phyloP scores from a whole-genome alignment of 1,140 invertebrate species.

The Bacillus rossius region DNA sequence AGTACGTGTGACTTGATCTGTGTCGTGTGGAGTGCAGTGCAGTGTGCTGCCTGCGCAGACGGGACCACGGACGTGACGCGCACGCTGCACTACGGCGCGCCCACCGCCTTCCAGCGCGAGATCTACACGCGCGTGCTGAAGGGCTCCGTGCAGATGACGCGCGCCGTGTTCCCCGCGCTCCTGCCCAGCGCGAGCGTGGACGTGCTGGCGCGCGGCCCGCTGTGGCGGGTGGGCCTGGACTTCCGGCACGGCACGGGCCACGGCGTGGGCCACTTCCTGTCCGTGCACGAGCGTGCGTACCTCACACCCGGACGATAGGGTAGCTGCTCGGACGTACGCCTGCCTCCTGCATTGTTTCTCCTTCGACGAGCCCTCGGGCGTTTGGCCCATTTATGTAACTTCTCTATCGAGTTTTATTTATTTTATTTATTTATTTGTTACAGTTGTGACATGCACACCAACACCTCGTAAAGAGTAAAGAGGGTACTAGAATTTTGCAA shows the following conservation, averaged over 20 bases:
- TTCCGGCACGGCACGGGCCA: conserved; percentile 86
- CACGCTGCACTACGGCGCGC: conserved; percentile 82
- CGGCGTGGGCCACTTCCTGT: conserved; percentile 82
- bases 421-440: too few relatives aligned
- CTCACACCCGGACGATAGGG: not conserved
- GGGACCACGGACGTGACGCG: conserved; percentile 92
- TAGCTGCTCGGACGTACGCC: not conserved
- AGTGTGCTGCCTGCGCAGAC: conserved; percentile 45
- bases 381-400: not conserved
- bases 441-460: too few relatives aligned
- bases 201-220: conserved; percentile 63
- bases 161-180: conserved; percentile 59
- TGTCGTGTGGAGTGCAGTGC: too few relatives aligned
- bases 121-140: conserved; percentile 89
- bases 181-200: conserved; percentile 63
- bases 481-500: too few relatives aligned
- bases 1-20: too few relatives aligned
- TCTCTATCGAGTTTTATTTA: conserved; percentile 2
- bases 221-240: conserved; percentile 77
- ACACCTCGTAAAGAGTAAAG: too few relatives aligned
- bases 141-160: conserved; percentile 69
- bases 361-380: not conserved
- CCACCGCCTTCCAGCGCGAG: conserved; percentile 65
- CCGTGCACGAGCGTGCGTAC: conserved; percentile 70
- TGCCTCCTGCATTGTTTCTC: not conserved